Base-by-base conservation (phyloP, 2,113 vertebrate species). In the Leucosticte australis region DNA sequence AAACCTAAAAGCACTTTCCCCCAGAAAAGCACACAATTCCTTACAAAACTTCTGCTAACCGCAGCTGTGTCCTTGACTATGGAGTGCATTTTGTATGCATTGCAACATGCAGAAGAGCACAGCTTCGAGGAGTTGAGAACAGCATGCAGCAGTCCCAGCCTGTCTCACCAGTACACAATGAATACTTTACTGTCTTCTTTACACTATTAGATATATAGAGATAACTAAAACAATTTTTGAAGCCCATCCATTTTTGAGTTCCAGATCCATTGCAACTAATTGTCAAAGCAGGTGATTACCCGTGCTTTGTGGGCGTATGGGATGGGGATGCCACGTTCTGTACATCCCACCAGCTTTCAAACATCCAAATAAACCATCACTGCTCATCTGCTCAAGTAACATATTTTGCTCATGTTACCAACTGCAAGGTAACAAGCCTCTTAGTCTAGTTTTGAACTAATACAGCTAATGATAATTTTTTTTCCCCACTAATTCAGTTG, bases 131-230 rank as follows among this genome's bases (percentile, higher is more conserved):
- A 92, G 39, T 7, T 59, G 28, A 77, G 49, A 87, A 60, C 22
- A 30, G 28, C 67, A 82, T 1, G 3, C 3, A 71, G 56, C 9
- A 75, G 37, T 31, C 62, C 65, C 6, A 0, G 52, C 74, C 77
- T 41, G 56, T 64, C 90, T 82, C 74, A 87, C 74, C 53, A 73
- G 42, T 17, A 71, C 27, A 49, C 24, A n/a, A 17, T 1, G 3
- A 68, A 77, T 6, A 69, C n/a, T 60, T 52, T 3, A 41, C 4
- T 24, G 50, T 13, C 62, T 93, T n/a, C 53, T 39, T 79, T 57
- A 87, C 0, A 0, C 28, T 53, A 37, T 28, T n/a, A 52, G 35
- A 70, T 30, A 62, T 23, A 50, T 1, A 57, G 1, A 37, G 17
- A 60, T 27, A 74, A 41, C 18, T 52, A 39, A 56, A 52, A 16